Evolutionary conservation across 1,140 invertebrate genomes (phyloP).

Genomic region (Alviniconcha marisindica): DNA sequence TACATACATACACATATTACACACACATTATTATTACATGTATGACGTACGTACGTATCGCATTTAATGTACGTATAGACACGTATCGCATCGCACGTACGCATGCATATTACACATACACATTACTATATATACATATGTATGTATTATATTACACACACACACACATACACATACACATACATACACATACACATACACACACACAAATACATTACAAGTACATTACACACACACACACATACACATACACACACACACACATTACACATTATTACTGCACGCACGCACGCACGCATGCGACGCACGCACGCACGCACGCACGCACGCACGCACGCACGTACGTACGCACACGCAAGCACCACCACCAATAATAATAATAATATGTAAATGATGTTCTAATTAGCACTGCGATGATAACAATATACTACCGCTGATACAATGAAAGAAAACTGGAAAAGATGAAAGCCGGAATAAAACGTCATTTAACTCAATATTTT

Average conservation of each 20-base stretch:
- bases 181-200: conserved; percentile 11
- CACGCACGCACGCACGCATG: neutral
- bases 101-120: neutral
- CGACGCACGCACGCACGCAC: neutral
- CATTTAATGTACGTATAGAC: neutral
- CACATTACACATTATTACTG: neutral
- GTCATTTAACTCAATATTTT: too few relatives aligned
- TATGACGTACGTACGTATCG: neutral
- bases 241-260: neutral
- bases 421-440: neutral
- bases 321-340: neutral
- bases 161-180: neutral
- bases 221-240: neutral
- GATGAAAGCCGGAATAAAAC: neutral
- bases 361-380: too few relatives aligned
- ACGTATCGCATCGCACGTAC: neutral
- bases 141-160: neutral
- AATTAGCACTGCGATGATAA: neutral
- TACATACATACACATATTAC: conserved; percentile 1
- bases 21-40: neutral
- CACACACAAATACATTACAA: neutral
- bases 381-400: neutral
- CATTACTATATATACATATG: neutral
- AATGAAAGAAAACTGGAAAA: neutral
- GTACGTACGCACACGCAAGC: neutral